These are phyloP conservation scores for Ericerus pela DNA, from an alignment of 1,140 invertebrate species.

Conservation along the genomic window DNA sequence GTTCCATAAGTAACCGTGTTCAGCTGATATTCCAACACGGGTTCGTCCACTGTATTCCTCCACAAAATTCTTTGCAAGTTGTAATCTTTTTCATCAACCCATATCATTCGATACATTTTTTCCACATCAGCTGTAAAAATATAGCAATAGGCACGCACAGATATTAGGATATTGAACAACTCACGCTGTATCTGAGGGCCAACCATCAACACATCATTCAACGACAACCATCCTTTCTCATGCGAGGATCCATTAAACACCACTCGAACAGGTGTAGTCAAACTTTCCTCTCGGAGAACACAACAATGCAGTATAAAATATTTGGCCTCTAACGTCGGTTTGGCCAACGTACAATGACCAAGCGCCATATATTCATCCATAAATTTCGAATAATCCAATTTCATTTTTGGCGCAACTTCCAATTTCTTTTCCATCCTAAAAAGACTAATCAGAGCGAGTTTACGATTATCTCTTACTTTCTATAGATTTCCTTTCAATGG, in stretches of 20 bases:
- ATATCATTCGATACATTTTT: slow-evolving; percentile 33
- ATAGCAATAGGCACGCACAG: slow-evolving; percentile 28
- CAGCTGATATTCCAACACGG: slow-evolving; percentile 26
- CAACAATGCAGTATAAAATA: slow-evolving; percentile 25
- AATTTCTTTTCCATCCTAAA: background rate
- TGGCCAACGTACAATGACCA: background rate
- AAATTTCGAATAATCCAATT: background rate
- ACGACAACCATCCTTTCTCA: slow-evolving; percentile 22
- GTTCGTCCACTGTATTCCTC: slow-evolving; percentile 20
- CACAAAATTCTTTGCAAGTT: slow-evolving; percentile 33
- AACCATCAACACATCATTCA: slow-evolving; percentile 28
- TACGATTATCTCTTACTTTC: background rate
- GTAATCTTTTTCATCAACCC: slow-evolving; percentile 25
- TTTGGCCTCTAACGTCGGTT: background rate
- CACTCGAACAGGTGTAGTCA: slow-evolving; percentile 26
- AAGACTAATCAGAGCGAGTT: background rate
- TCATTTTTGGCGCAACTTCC: background rate
- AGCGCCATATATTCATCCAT: background rate
- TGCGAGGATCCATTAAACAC: slow-evolving; percentile 29
- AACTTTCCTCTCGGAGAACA: slow-evolving; percentile 19
- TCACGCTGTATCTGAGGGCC: slow-evolving; percentile 29
- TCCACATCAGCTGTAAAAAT: slow-evolving; percentile 29
- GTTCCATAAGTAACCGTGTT: slow-evolving; percentile 33
- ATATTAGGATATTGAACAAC: slow-evolving; percentile 29
- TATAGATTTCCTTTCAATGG: background rate